These are phyloP conservation scores for Arrhamphus sclerolepis DNA, from an alignment of 2,797 vertebrate genomes.

Conservation along the genomic window DNA sequence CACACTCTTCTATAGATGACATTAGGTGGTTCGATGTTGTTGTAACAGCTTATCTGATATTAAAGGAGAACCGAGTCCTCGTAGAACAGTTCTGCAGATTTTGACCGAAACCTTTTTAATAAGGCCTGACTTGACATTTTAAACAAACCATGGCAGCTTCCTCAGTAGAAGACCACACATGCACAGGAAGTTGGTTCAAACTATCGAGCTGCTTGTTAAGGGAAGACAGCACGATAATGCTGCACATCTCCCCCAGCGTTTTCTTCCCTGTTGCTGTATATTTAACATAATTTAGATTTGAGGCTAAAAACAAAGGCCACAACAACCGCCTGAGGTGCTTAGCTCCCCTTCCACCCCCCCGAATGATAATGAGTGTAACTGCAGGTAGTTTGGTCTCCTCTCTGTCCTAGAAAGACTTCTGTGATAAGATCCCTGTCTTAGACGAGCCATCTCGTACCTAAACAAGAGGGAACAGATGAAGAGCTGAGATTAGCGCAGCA, in stretches of 20 bases:
- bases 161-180: conserved; percentile 20
- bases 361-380: background rate
- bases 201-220: conserved; percentile 38
- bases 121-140: conserved; percentile 18
- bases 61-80: background rate
- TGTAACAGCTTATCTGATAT: background rate
- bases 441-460: background rate
- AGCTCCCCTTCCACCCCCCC: no score
- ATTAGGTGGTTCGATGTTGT: background rate
- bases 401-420: background rate
- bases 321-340: background rate
- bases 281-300: conserved; percentile 30
- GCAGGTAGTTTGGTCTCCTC: background rate
- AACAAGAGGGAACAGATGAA: background rate
- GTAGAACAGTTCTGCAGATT: background rate
- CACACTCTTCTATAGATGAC: no score
- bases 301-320: no score
- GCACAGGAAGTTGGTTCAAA: conserved; percentile 26
- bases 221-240: conserved; percentile 18
- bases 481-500: background rate
- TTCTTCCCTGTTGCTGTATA: conserved; percentile 7
- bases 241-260: conserved; percentile 24
- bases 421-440: no score
- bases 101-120: conserved; percentile 19
- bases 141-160: conserved; percentile 34